Percentiles rank a stretch among this genome's conserved stretches.
Evolutionary conservation across 1,140 invertebrate species (phyloP).

Genomic region (Cardiocondyla obscurior): DNA sequence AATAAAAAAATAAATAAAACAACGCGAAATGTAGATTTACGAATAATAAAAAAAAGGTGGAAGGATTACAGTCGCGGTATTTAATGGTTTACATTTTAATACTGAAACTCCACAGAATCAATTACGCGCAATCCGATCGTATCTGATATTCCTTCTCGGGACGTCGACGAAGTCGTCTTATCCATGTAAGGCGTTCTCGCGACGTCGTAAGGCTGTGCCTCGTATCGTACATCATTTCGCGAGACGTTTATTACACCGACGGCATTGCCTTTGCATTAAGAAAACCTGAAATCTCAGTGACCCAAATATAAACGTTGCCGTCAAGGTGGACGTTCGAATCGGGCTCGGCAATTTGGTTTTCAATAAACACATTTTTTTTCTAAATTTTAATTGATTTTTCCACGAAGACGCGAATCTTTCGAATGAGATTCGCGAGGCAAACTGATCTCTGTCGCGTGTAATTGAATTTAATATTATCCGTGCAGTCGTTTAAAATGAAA

Average conservation of each 20-base stretch:
- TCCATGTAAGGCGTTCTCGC: slow-evolving; percentile 68
- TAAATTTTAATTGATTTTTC: not conserved
- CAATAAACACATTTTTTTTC: slow-evolving; percentile 15
- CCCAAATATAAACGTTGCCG: slow-evolving; percentile 63
- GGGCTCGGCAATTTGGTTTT: slow-evolving; percentile 2
- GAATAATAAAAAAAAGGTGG: not conserved
- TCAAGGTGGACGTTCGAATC: slow-evolving; percentile 59
- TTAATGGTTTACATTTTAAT: not conserved
- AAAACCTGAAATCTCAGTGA: slow-evolving; percentile 64
- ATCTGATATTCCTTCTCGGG: not conserved
- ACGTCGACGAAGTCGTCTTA: slow-evolving; percentile 42
- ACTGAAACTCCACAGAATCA: not conserved
- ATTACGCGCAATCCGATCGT: not conserved
- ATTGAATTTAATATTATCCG: not conserved
- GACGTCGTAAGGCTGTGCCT: slow-evolving; percentile 59
- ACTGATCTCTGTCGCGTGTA: no score
- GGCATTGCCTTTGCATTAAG: slow-evolving; percentile 62
- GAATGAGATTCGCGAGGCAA: not conserved
- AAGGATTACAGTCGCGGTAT: not conserved
- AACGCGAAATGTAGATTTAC: not conserved
- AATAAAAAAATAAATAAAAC: not conserved
- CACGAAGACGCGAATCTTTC: not conserved
- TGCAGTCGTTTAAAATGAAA: not conserved
- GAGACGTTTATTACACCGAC: slow-evolving; percentile 59
- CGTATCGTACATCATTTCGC: slow-evolving; percentile 64